Conservation (phyloP, 1,140 invertebrate genomes). For the Drosophila arawakana region DNA sequence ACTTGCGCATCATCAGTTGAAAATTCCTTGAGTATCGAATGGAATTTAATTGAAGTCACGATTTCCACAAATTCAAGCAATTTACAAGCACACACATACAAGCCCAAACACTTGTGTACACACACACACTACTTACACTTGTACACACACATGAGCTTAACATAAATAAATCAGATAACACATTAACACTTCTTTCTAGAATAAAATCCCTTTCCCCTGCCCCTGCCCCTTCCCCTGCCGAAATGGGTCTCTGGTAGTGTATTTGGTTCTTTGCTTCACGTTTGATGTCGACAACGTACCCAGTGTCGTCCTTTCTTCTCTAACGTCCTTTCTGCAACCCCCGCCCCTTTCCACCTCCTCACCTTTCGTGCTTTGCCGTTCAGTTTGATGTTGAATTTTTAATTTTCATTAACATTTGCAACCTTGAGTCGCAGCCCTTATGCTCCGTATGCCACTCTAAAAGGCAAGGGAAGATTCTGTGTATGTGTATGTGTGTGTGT, state of each 20-base stretch:
- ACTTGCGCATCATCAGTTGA: conserved; percentile 79
- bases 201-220: conserved; percentile 4
- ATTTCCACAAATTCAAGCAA: conserved; percentile 80
- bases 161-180: conserved; percentile 81
- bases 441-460: conserved; percentile 24
- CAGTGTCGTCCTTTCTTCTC: conserved; percentile 24
- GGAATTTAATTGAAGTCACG: conserved; percentile 84
- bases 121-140: conserved; percentile 7
- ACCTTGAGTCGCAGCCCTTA: conserved; percentile 57
- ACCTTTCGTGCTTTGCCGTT: conserved; percentile 35
- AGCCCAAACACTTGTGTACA: conserved; percentile 17
- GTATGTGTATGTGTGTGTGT: conserved; percentile 10
- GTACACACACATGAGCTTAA: conserved; percentile 45
- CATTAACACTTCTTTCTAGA: conserved; percentile 75
- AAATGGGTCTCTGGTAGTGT: conserved; percentile 4
- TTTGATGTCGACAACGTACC: conserved; percentile 55
- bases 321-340: neutral
- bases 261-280: conserved; percentile 45
- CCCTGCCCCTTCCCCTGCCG: neutral
- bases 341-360: neutral
- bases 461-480: neutral
- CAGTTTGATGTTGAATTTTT: conserved; percentile 82
- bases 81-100: conserved; percentile 42
- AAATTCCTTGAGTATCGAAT: conserved; percentile 84
- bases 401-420: conserved; percentile 79